Conservation (phyloP, 1,140 invertebrate genomes). For the Asbolus verrucosus region DNA sequence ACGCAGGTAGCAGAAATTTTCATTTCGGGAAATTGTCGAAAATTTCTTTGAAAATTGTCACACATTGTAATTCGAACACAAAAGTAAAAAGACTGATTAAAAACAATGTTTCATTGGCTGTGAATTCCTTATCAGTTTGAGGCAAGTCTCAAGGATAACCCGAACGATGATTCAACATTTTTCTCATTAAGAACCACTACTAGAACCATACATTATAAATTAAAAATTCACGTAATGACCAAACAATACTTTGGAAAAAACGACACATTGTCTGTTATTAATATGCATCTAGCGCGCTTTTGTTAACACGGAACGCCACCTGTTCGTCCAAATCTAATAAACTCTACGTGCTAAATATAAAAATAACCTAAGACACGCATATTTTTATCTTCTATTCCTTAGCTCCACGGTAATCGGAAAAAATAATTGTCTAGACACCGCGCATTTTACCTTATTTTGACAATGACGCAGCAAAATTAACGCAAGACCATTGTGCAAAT, state of each 20-base stretch:
- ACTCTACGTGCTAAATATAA: constrained; percentile 37
- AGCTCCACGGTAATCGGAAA: constrained; percentile 6
- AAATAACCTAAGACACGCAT: constrained; percentile 38
- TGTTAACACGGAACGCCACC: constrained; percentile 30
- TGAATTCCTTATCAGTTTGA: constrained; percentile 47
- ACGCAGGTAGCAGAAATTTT: constrained; percentile 15
- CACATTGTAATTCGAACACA: constrained; percentile 43
- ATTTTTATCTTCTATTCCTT: constrained; percentile 31
- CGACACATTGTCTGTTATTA: constrained; percentile 29
- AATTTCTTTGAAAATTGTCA: constrained; percentile 39
- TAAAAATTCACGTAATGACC: constrained; percentile 38
- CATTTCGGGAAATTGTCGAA: constrained; percentile 37
- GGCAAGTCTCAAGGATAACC: constrained; percentile 49
- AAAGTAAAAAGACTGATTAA: constrained; percentile 45
- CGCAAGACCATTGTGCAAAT: background rate
- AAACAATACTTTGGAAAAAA: constrained; percentile 25
- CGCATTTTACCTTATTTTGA: constrained; percentile 8
- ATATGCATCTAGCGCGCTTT: constrained; percentile 34
- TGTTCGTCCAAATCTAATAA: constrained; percentile 30
- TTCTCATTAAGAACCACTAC: constrained; percentile 41
- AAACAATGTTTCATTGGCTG: constrained; percentile 37
- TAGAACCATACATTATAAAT: constrained; percentile 23
- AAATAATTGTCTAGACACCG: constrained; percentile 8
- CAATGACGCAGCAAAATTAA: background rate
- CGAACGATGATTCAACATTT: constrained; percentile 49